Conservation (phyloP, 2,888 invertebrate species). For the Tetanocera ferruginea region DNA sequence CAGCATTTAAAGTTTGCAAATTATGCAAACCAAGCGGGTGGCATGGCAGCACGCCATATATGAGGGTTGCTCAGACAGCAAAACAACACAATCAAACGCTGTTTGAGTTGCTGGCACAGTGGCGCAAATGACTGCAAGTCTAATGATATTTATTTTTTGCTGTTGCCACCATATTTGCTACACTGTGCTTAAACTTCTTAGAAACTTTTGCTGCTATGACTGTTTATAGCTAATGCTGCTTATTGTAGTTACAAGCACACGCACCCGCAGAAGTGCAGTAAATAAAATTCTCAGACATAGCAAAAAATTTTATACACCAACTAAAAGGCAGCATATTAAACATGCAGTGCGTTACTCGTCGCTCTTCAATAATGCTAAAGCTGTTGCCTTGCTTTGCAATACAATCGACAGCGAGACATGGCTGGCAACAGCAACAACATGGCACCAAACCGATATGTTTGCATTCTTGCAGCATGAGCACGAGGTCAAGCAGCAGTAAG, state of each 20-base stretch:
- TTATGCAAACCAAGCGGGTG: neutral
- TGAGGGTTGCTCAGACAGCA: neutral
- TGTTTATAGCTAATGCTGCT: slow-evolving; percentile 13
- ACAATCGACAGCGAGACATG: too few relatives aligned
- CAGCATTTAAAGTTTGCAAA: slow-evolving; percentile 10
- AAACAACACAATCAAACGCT: neutral
- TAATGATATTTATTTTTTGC: too few relatives aligned
- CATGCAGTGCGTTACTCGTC: too few relatives aligned
- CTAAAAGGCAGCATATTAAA: too few relatives aligned
- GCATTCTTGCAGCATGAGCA: too few relatives aligned
- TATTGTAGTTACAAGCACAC: neutral
- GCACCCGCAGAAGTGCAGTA: neutral
- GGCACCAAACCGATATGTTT: too few relatives aligned
- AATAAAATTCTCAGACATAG: neutral
- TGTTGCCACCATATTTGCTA: neutral
- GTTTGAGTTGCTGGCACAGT: neutral
- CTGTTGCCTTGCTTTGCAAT: too few relatives aligned
- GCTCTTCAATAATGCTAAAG: too few relatives aligned
- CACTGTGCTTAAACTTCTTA: neutral
- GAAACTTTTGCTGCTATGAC: neutral
- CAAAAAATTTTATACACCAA: neutral
- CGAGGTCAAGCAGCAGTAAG: too few relatives aligned
- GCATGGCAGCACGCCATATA: neutral
- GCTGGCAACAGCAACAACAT: too few relatives aligned
- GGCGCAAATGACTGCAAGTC: neutral